These are phyloP conservation scores for Cyrtorhinus lividipennis DNA, from an alignment of 1,140 invertebrate species.

Conservation along the genomic window DNA sequence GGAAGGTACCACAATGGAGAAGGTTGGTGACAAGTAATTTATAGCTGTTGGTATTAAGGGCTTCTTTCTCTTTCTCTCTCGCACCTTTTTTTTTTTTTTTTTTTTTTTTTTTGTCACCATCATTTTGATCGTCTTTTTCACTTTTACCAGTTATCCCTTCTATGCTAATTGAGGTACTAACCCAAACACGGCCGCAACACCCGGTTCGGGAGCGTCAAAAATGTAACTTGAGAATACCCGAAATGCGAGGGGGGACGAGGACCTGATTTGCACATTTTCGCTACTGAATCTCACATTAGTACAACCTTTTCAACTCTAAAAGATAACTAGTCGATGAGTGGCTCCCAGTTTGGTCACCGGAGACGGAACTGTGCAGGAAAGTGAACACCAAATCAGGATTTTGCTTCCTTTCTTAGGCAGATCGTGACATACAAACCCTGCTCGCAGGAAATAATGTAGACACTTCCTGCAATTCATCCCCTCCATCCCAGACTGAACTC, in stretches of 20 bases:
- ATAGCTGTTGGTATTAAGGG: slow-evolving; percentile 18
- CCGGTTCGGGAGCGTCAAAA: slow-evolving; percentile 14
- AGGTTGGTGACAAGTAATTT: slow-evolving; percentile 20
- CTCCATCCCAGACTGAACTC: too few relatives aligned
- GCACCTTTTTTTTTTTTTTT: neutral
- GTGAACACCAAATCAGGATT: too few relatives aligned
- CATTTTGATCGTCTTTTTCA: neutral
- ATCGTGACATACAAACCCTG: too few relatives aligned
- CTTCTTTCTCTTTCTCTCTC: neutral
- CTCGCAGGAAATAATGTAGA: too few relatives aligned
- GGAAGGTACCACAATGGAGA: neutral
- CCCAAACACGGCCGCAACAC: slow-evolving; percentile 10
- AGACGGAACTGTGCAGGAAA: too few relatives aligned
- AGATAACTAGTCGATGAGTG: too few relatives aligned
- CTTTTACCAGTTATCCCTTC: neutral
- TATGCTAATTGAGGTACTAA: slow-evolving; percentile 18
- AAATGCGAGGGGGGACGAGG: slow-evolving; percentile 21
- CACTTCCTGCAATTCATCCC: too few relatives aligned
- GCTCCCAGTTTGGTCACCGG: too few relatives aligned
- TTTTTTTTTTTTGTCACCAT: neutral
- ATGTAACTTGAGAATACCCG: neutral
- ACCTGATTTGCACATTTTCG: too few relatives aligned
- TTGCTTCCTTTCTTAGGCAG: too few relatives aligned
- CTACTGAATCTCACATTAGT: too few relatives aligned
- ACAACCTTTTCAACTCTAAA: too few relatives aligned